Evolutionary conservation across 2,113 vertebrate species (phyloP).

Genomic region (Paramisgurnus dabryanus): DNA sequence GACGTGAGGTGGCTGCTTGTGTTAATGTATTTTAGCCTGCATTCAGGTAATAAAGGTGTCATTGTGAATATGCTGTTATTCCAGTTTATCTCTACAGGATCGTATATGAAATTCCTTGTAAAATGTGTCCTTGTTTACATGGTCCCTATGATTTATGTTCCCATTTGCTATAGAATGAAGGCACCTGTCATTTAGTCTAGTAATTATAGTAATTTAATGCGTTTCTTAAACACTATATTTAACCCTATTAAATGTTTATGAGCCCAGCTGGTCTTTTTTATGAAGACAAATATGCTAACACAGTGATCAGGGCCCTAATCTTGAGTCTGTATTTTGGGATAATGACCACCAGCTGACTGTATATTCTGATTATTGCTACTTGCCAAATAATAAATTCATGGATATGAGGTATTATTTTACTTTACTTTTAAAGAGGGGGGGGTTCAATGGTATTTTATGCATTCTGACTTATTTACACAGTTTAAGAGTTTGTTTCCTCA

Average conservation of each 20-base stretch:
- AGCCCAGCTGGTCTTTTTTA: not conserved
- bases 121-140: not conserved
- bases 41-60: not conserved
- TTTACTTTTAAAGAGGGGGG: too few species aligned
- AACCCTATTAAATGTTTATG: not conserved
- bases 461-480: too few species aligned
- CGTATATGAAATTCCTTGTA: not conserved
- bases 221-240: not conserved
- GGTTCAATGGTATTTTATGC: too few species aligned
- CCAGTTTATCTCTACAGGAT: not conserved
- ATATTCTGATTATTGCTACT: too few species aligned
- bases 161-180: not conserved
- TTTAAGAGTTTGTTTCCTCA: too few species aligned
- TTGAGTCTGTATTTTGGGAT: too few species aligned
- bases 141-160: not conserved
- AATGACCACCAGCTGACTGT: too few species aligned
- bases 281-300: too few species aligned
- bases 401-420: too few species aligned
- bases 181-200: not conserved
- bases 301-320: too few species aligned
- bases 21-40: not conserved
- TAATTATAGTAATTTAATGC: slow-evolving; percentile 7
- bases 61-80: slow-evolving; percentile 6
- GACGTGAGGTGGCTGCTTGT: not conserved
- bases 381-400: too few species aligned